Percentiles rank a stretch among this genome's conserved stretches.
Conservation (phyloP, 2,113 vertebrate species). For the Forbesichthys agassizii region DNA sequence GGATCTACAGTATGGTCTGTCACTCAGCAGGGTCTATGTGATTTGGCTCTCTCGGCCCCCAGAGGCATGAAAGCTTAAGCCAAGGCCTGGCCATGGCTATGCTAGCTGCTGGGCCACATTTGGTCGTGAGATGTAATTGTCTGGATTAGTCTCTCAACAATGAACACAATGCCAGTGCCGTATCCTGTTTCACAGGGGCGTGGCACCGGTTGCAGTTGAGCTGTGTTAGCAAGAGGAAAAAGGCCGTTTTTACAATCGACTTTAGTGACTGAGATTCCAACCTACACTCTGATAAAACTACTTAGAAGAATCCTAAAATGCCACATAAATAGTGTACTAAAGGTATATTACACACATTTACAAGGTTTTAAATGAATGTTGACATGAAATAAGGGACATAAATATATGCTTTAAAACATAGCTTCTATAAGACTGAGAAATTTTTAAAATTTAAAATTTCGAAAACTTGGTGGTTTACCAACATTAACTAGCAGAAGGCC, state of each 20-base stretch:
- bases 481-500: too few species aligned
- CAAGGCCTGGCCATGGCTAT: constrained; percentile 9
- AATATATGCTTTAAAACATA: not conserved
- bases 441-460: too few species aligned
- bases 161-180: constrained; percentile 65
- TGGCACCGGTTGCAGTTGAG: constrained; percentile 46
- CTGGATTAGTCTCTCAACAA: constrained; percentile 72
- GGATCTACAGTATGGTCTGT: not conserved
- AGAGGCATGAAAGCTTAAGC: constrained; percentile 44
- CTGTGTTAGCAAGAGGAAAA: constrained; percentile 47
- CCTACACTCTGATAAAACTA: not conserved
- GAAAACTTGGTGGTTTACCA: too few species aligned
- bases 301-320: not conserved
- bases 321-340: too few species aligned
- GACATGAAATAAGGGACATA: not conserved
- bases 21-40: constrained; percentile 7
- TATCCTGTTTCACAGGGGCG: constrained; percentile 70
- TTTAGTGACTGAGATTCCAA: not conserved
- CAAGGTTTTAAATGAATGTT: not conserved
- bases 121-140: constrained; percentile 65
- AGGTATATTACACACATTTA: too few species aligned
- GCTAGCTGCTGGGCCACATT: too few species aligned
- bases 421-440: too few species aligned
- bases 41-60: constrained; percentile 11
- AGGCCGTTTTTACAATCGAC: constrained; percentile 31